Conservation (phyloP, 2,113 vertebrate species). For the Myotis yumanensis region DNA sequence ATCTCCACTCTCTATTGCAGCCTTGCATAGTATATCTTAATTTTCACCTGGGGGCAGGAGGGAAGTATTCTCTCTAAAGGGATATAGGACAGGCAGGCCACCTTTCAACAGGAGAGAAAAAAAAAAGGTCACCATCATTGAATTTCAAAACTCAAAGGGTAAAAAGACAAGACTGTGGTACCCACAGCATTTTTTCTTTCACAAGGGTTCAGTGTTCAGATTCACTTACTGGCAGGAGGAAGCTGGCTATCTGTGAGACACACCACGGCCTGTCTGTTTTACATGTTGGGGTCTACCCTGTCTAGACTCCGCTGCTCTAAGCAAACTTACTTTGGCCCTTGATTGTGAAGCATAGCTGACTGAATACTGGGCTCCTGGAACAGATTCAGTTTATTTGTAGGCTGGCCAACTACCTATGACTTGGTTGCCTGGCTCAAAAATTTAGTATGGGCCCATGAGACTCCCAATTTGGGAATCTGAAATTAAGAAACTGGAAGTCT, state of each 20-base stretch:
- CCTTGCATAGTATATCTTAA: not conserved
- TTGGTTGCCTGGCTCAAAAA: slow-evolving; percentile 23
- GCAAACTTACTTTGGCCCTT: not conserved
- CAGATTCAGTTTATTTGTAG: not conserved
- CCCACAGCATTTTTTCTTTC: not conserved
- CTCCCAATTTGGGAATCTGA: not conserved
- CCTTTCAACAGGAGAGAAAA: not conserved
- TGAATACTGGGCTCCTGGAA: not conserved
- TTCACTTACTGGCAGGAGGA: not conserved
- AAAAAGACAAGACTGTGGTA: not conserved
- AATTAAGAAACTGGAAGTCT: slow-evolving; percentile 32
- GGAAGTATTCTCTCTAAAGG: not conserved
- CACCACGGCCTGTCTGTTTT: not conserved
- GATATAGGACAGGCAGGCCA: not conserved
- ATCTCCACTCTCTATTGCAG: not conserved
- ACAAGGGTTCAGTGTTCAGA: not conserved
- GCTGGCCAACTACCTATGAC: not conserved
- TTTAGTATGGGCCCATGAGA: not conserved
- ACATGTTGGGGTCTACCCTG: not conserved
- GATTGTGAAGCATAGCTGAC: not conserved
- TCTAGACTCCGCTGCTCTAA: not conserved
- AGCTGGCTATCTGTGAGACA: not conserved
- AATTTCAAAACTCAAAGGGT: slow-evolving; percentile 23
- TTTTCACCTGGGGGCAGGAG: not conserved
- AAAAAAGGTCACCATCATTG: not conserved